A percentile compares a stretch with the other conserved stretches of the same genome.
phyloP scores from a whole-genome alignment of 2,797 vertebrate genomes.

The Artibeus lituratus region DNA sequence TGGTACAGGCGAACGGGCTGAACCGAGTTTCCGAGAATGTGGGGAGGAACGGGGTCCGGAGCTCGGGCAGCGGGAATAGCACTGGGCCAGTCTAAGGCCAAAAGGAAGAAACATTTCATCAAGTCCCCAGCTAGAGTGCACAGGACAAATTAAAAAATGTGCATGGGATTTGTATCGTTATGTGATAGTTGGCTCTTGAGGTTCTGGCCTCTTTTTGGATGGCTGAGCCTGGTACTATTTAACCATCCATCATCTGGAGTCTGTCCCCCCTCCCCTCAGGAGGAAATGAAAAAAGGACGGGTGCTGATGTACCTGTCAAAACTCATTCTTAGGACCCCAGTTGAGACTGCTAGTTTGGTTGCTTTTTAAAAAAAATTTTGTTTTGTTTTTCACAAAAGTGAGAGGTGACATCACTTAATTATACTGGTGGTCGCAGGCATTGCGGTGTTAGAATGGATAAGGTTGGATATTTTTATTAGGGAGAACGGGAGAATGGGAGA shows the following conservation, averaged over 20 bases:
- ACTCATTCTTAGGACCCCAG: neutral
- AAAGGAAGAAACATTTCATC: neutral
- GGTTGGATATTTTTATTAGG: neutral
- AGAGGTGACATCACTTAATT: neutral
- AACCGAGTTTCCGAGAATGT: neutral
- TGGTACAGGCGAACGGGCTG: neutral
- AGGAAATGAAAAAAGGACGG: neutral
- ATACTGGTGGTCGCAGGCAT: neutral
- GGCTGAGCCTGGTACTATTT: neutral
- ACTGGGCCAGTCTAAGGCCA: neutral
- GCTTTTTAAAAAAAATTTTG: neutral
- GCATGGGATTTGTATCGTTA: neutral
- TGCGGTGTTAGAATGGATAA: neutral
- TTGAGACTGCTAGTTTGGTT: neutral
- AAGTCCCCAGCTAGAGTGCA: neutral
- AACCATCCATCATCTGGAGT: neutral
- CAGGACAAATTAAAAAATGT: neutral
- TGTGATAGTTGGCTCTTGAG: neutral
- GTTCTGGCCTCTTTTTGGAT: neutral
- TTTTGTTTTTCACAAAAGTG: neutral
- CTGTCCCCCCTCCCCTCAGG: accelerated
- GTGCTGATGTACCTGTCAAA: neutral
- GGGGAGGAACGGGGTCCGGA: neutral
- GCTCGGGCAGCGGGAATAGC: neutral
- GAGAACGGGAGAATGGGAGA: neutral